Base-by-base conservation (phyloP, 2,888 invertebrate species). In the Ornithoptera alexandrae region DNA sequence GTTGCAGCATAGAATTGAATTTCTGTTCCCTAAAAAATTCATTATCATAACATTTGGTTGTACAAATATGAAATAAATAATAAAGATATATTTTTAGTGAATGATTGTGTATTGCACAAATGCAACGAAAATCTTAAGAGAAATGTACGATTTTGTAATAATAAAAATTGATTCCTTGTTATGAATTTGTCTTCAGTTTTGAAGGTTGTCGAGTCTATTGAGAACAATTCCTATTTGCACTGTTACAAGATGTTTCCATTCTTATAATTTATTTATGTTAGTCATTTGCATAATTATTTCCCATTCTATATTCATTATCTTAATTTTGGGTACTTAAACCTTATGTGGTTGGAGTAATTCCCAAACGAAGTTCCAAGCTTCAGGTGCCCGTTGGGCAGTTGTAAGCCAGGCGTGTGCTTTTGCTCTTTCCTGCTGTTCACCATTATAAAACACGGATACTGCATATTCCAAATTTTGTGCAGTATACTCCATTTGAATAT, bases 301-400 rank as follows among this genome's bases (percentile, higher is more conserved):
- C 46, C 15, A 46, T 46, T 46, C 15, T 15, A 15, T 46, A 46
- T 46, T 46, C 46, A 15, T 46, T 15, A 15, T 46, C 15, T 46
- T 46, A 12, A 46, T 46, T 46, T 46, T 12, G 15, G 15, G 15
- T 12, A 46, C 18, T n/a, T 12, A 24, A 91, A 97, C 98, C 94
- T 97, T 97, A 76, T 94, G 94, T 12, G 96, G 95, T 81, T 95
- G 95, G 76, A 98, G 93, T 42, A 98, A 93, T 73, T 97, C 96
- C 98, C 98, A 98, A 8, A 97, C 95, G 85, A 98, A 97, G 77
- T 95, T 95, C 98, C 98, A 98, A 46, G 98, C 98, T 84, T 97
- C 96, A 1, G 95, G 94, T 36, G 97, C 97, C 74, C 95, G 93
- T 87, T 98, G 98, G 17, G 97, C 97, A 75, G 95, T 94, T 57